Evolutionary conservation across 2,888 invertebrate species (phyloP).

Genomic region (Biston betularia): DNA sequence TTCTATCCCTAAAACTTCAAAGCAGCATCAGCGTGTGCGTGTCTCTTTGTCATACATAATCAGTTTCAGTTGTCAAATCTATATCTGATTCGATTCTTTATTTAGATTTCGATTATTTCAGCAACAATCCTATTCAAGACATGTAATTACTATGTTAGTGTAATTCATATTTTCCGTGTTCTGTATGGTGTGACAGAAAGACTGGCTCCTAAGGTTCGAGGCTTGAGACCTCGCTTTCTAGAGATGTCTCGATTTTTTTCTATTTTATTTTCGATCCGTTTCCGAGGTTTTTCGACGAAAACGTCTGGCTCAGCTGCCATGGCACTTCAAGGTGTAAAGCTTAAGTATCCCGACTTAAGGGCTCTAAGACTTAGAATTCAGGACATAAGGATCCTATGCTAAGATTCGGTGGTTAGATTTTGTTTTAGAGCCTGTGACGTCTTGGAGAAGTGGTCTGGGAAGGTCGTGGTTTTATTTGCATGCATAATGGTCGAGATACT

Average conservation of each 20-base stretch:
- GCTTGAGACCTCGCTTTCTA: slow-evolving; percentile 80
- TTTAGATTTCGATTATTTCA: too few species aligned
- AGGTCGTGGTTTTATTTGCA: slow-evolving; percentile 21
- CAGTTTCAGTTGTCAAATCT: too few species aligned
- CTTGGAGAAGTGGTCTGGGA: slow-evolving; percentile 27
- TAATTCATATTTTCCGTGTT: neutral
- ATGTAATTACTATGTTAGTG: neutral
- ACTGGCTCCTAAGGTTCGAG: slow-evolving; percentile 66
- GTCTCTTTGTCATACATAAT: too few species aligned
- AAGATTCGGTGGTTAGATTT: slow-evolving; percentile 22
- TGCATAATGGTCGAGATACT: slow-evolving; percentile 24
- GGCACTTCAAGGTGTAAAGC: slow-evolving; percentile 59
- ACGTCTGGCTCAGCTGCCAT: slow-evolving; percentile 79
- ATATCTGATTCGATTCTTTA: too few species aligned
- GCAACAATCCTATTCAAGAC: neutral
- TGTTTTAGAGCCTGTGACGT: slow-evolving; percentile 27
- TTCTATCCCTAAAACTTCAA: too few species aligned
- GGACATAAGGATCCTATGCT: slow-evolving; percentile 6
- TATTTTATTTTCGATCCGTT: slow-evolving; percentile 82
- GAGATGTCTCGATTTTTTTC: slow-evolving; percentile 85
- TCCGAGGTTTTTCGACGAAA: slow-evolving; percentile 72
- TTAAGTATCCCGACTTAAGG: slow-evolving; percentile 39
- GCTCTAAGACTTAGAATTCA: slow-evolving; percentile 21
- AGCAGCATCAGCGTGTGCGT: too few species aligned
- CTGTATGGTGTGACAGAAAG: slow-evolving; percentile 60